Base-by-base conservation (phyloP, 2,888 invertebrate species). In the Brachylomia viminalis region DNA sequence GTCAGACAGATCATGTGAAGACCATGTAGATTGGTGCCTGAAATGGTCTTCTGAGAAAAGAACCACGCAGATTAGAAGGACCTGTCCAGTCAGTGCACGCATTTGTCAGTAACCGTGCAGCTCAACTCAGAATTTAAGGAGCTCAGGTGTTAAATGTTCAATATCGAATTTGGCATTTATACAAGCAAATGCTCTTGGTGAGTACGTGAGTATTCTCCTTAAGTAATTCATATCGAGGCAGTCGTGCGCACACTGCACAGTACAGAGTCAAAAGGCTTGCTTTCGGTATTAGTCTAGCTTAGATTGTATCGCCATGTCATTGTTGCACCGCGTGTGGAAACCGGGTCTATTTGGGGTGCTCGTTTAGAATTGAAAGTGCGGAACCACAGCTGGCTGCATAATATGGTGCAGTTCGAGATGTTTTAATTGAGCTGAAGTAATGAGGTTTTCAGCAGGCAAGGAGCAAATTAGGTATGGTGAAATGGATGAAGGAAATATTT, bases 291-390 rank as follows among this genome's bases (percentile, higher is more conserved):
- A 67, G 33, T 75, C 61, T 70, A 27, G 54, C 54, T 59, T 58
- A 38, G 23, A 56, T 42, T 54, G 30, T 71, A 61, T 33, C 27
- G 49, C 69, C 52, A 54, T 72, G 27, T 42, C 77, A 81, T 77
- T 76, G 72, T 72, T 64, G 64, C 71, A 58, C 56, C 54, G 33
- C 42, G 54, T 61, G 62, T 56, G 33, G 54, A 42, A 38, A 62
- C 52, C 11, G 58, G 5, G 47, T 45, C 30, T 77, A n/a, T 70
- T 66, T 7, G 30, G 64, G 38, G 7, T 49, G 47, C 64, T 52
- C 45, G 65, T 69, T 72, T 65, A 72, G 59, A 81, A 72, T 67
- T 75, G n/a, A 27, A 49, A 80, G 42, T 70, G 54, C 54, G 20
- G 42, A 65, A 59, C 58, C 49, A 47, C 23, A n/a, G 47, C n/a